Evolutionary conservation across 2,113 vertebrate genomes (phyloP).

Genomic region (Boulengeromyrus knoepffleri): DNA sequence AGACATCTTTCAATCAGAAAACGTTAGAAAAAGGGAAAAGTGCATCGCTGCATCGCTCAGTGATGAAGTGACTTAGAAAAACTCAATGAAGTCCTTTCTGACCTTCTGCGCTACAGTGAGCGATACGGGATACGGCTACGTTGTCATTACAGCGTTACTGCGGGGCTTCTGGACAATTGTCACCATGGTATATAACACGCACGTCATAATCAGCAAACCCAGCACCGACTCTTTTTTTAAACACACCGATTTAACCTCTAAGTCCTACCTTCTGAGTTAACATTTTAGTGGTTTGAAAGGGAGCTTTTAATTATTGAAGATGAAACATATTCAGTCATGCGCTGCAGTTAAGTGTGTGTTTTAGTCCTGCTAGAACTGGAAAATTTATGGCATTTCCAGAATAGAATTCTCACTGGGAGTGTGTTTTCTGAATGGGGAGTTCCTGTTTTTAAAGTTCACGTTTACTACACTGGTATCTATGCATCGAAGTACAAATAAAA

Average conservation of each 20-base stretch:
- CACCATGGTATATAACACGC: neutral
- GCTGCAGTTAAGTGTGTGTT: conserved; percentile 1
- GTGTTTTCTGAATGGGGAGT: neutral
- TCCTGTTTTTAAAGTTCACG: neutral
- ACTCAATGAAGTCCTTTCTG: neutral
- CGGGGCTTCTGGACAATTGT: neutral
- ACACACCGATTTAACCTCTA: neutral
- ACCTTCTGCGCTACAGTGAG: neutral
- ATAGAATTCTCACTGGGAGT: neutral
- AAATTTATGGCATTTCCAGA: conserved; percentile 2
- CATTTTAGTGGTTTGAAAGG: conserved; percentile 11
- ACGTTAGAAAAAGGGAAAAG: neutral
- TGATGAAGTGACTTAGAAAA: neutral
- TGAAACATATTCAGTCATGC: neutral
- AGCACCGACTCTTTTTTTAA: conserved; percentile 58
- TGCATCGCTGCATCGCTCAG: neutral
- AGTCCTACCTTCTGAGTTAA: neutral
- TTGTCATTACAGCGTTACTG: neutral
- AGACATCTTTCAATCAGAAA: neutral
- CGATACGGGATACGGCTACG: neutral
- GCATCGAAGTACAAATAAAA: neutral
- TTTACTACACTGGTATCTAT: neutral
- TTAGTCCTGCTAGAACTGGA: neutral
- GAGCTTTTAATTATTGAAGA: conserved; percentile 12
- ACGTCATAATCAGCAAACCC: conserved; percentile 26